Conservation (phyloP, 2,888 invertebrate genomes). For the Copidosoma aretas region DNA sequence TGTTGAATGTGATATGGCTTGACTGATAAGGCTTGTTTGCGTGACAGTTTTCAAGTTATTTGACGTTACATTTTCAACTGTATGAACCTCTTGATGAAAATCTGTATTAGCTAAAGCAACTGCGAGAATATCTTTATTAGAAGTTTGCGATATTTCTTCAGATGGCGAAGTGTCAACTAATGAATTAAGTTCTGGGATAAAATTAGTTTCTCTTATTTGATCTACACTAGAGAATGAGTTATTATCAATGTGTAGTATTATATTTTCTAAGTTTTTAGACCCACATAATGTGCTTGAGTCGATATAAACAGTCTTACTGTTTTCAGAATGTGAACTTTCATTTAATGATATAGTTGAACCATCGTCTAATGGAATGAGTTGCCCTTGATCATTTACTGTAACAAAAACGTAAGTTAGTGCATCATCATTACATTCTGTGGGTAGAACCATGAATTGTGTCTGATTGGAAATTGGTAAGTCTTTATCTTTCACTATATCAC, state of each 20-base stretch:
- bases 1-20: slow-evolving; percentile 65
- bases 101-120: slow-evolving; percentile 79
- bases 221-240: slow-evolving; percentile 50
- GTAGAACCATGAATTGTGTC: slow-evolving; percentile 74
- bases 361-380: slow-evolving; percentile 75
- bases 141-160: too few relatives aligned
- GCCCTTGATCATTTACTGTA: slow-evolving; percentile 74
- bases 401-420: slow-evolving; percentile 78
- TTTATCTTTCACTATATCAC: too few relatives aligned
- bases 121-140: slow-evolving; percentile 75
- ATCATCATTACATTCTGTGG: slow-evolving; percentile 76
- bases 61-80: slow-evolving; percentile 60
- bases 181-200: slow-evolving; percentile 60
- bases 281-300: slow-evolving; percentile 64
- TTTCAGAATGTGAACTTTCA: slow-evolving; percentile 55
- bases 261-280: slow-evolving; percentile 64
- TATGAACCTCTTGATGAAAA: slow-evolving; percentile 67
- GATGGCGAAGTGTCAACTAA: slow-evolving; percentile 46
- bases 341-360: slow-evolving; percentile 69
- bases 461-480: slow-evolving; percentile 59
- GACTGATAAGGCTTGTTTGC: slow-evolving; percentile 69
- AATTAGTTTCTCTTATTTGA: too few relatives aligned
- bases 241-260: slow-evolving; percentile 66
- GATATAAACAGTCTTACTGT: slow-evolving; percentile 57
- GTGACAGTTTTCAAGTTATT: slow-evolving; percentile 62